These are phyloP conservation scores for Agriopis leucophaearia DNA, from an alignment of 2,888 invertebrate species.

Conservation along the genomic window DNA sequence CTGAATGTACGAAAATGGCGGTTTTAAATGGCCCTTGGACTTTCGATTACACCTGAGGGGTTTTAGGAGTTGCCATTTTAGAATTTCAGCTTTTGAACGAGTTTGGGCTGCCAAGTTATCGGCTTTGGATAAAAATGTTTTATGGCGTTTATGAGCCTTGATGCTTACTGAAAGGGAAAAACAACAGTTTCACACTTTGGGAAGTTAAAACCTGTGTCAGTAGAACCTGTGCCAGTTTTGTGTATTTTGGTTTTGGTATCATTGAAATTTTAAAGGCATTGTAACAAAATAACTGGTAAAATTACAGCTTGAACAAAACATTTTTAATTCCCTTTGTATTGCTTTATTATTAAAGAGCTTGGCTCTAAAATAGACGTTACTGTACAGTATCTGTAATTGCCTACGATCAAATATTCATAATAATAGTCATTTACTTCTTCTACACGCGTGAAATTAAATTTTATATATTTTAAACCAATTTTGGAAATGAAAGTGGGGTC, in stretches of 20 bases:
- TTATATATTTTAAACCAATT: background rate
- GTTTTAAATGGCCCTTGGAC: constrained; percentile 37
- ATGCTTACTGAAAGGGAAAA: background rate
- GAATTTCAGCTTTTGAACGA: constrained; percentile 24
- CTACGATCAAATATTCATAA: background rate
- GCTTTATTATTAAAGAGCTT: background rate
- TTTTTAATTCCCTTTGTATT: background rate
- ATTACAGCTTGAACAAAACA: background rate
- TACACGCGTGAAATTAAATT: background rate
- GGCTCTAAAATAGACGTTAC: background rate
- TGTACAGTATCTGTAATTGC: background rate
- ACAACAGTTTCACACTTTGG: too few relatives aligned
- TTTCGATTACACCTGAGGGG: constrained; percentile 38
- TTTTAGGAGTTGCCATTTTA: constrained; percentile 29
- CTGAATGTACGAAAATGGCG: constrained; percentile 34
- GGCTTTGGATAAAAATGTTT: constrained; percentile 17
- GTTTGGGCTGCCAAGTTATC: constrained; percentile 19
- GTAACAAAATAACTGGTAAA: background rate
- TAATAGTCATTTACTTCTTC: background rate
- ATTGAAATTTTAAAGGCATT: background rate
- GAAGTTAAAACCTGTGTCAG: too few relatives aligned
- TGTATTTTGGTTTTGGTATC: too few relatives aligned
- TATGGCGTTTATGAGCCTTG: background rate
- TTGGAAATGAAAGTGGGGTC: background rate
- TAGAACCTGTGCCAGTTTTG: too few relatives aligned